Base-by-base conservation (phyloP, 1,140 invertebrate species). In the Popillia japonica region DNA sequence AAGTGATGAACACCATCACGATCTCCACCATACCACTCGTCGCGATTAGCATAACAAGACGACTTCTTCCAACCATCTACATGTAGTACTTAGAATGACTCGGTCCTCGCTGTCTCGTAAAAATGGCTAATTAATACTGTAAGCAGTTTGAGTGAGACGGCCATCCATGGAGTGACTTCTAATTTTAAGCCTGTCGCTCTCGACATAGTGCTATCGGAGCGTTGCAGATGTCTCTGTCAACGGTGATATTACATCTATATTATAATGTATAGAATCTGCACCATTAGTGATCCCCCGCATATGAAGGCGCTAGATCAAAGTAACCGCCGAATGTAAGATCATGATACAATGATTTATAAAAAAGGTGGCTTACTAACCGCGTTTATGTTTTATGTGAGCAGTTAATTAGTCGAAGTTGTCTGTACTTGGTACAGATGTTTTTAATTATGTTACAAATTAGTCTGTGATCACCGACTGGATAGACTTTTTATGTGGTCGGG, bases 51-150 rank as follows among this genome's bases (percentile, higher is more conserved):
- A 68, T 68, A 68, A 68, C 61, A 68, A 68, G 61, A 22, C 61
- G 61, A 68, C 61, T 68, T 68, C 61, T 68, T 68, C 22, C 61
- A 22, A 17, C 22, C 61, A 22, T 68, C 22, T 20, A 68, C 17
- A 68, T 68, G 61, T 68, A 34, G 61, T 68, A 34, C 27, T 34
- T 34, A 68, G 22, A 68, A 68, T 68, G 61, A 22, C 61, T 68
- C 61, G 20, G 27, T 34, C 20, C 61, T 68, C 22, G 22, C 20
- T 68, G 61, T 68, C 61, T 68, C 61, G 61, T 68, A 68, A 68
- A 68, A 68, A 68, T 68, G 61, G 61, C 61, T 68, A 68, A 68
- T 68, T 68, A 68, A 68, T 68, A 34, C 61, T 34, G 17, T 34
- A 34, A 34, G 27, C 61, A 34, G 22, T 10, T 68, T 34, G 27